Evolutionary conservation across 2,888 invertebrate genomes (phyloP).

Genomic region (Plusia festucae): DNA sequence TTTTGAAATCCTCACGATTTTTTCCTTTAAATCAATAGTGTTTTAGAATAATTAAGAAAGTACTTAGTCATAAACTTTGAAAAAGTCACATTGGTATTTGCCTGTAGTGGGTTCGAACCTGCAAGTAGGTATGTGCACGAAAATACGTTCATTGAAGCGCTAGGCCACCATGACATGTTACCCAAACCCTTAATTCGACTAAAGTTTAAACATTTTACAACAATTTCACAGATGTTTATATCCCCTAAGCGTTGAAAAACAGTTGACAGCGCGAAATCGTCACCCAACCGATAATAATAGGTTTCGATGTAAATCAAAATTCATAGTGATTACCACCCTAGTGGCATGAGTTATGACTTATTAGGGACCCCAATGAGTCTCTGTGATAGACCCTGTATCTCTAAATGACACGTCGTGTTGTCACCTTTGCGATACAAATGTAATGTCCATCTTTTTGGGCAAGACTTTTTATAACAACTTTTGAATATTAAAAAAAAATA

Average conservation of each 20-base stretch:
- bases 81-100: no score
- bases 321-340: slow-evolving; percentile 77
- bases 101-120: no score
- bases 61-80: no score
- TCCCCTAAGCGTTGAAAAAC: slow-evolving; percentile 57
- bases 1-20: no score
- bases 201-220: slow-evolving; percentile 71
- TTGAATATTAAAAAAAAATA: no score
- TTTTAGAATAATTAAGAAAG: no score
- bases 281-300: slow-evolving; percentile 76
- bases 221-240: slow-evolving; percentile 80
- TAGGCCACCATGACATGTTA: no score
- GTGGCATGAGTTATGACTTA: slow-evolving; percentile 86
- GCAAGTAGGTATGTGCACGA: no score
- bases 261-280: slow-evolving; percentile 69
- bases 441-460: slow-evolving; percentile 62
- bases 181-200: no score
- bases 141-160: no score
- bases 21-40: no score
- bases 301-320: slow-evolving; percentile 79
- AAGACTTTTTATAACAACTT: neutral
- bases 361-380: slow-evolving; percentile 68
- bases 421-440: slow-evolving; percentile 84
- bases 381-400: slow-evolving; percentile 78
- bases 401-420: slow-evolving; percentile 86